Base-by-base conservation (phyloP, 2,113 vertebrate genomes). In the Amia ocellicauda region DNA sequence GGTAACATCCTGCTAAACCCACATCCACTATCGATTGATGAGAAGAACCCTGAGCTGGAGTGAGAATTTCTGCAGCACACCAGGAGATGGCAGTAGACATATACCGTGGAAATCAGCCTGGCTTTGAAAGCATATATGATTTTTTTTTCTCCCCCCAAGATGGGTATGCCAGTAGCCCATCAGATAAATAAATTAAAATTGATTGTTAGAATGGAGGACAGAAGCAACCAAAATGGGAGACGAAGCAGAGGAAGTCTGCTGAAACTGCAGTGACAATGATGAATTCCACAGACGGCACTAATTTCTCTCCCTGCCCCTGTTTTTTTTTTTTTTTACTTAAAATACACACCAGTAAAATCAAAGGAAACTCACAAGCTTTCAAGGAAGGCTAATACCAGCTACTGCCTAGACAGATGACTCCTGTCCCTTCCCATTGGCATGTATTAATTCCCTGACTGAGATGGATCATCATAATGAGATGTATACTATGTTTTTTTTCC, bases 361-460 rank as follows among this genome's bases (percentile, higher is more conserved):
- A 50, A 20, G 51, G 20, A 14, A 47, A 53, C 23, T n/a, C 3
- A 23, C 20, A 23, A 11, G 51, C 13, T 17, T 50, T n/a, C 47
- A 7, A 50, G 7, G 47, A 2, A n/a, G 19, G 17, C 19, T 50
- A 50, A 50, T n/a, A 26, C 19, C 16, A 24, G 51, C 24, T 23
- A 50, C 47, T 53, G 51, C 10, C 19, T 8, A 3, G 19, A 23
- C 20, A 53, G 20, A 53, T 23, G 19, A 10, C 51, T 26, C 1
- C 20, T 23, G 20, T 2, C 20, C 23, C 20, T 19, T n/a, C 51
- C 51, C 51, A 23, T 53, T 23, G 20, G 51, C 20, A 53, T 53
- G 51, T 53, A 22, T 53, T 4, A 53, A 53, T 53, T 23, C 51
- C 51, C 51, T 5, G 51, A 53, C 3, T 53, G 19, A 53, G 51